These are phyloP conservation scores for Cyclina sinensis DNA, from an alignment of 1,140 invertebrate genomes.

Conservation along the genomic window DNA sequence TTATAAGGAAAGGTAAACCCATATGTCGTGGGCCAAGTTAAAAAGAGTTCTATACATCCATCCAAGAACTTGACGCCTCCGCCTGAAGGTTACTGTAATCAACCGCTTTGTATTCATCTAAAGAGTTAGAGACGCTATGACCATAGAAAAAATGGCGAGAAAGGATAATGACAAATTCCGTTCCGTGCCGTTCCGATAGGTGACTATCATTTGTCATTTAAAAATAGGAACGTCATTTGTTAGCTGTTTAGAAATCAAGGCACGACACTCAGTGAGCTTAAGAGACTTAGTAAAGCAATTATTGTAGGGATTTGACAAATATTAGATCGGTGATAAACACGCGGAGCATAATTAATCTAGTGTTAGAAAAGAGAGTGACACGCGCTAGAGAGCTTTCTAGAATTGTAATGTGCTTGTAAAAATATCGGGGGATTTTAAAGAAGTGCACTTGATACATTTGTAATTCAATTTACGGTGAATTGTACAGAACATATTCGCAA, in stretches of 20 bases:
- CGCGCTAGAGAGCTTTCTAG: not conserved
- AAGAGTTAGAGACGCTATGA: too few relatives aligned
- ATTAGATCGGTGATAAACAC: slow-evolving; percentile 66
- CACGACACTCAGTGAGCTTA: slow-evolving; percentile 56
- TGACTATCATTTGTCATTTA: slow-evolving; percentile 59
- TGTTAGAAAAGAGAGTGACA: slow-evolving; percentile 47
- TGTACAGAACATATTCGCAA: not conserved
- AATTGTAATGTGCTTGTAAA: slow-evolving; percentile 43
- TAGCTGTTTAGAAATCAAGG: slow-evolving; percentile 58
- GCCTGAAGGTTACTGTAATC: too few relatives aligned
- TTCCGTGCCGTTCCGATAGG: not conserved
- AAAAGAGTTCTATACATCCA: too few relatives aligned
- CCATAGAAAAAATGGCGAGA: not conserved
- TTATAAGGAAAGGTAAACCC: too few relatives aligned
- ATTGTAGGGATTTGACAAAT: slow-evolving; percentile 69
- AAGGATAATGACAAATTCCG: slow-evolving; percentile 7
- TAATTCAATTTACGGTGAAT: not conserved
- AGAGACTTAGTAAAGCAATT: slow-evolving; percentile 67
- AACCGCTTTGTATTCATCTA: too few relatives aligned
- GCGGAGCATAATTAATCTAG: slow-evolving; percentile 63
- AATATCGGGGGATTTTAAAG: slow-evolving; percentile 37
- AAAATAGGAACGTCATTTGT: slow-evolving; percentile 27
- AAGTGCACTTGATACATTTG: not conserved
- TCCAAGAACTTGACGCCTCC: too few relatives aligned
- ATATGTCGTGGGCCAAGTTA: too few relatives aligned